These are phyloP conservation scores for Drosophila monieri DNA, from an alignment of 2,888 invertebrate species.

Conservation along the genomic window DNA sequence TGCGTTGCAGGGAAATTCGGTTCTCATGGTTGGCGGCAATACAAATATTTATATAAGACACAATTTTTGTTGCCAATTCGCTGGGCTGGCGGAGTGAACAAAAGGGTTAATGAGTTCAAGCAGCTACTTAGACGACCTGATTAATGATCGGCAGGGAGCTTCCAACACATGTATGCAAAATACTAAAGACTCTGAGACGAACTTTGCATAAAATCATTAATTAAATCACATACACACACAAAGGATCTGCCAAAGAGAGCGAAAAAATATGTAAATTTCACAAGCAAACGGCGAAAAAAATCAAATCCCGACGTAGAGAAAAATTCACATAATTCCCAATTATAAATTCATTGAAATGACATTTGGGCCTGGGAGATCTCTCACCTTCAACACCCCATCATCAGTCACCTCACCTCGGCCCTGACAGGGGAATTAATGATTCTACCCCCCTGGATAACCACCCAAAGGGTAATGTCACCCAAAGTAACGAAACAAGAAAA, in stretches of 20 bases:
- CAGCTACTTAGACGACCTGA: slow-evolving; percentile 68
- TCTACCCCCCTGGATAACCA: slow-evolving; percentile 29
- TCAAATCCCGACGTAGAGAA: slow-evolving; percentile 18
- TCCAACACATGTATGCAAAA: slow-evolving; percentile 60
- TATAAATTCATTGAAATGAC: slow-evolving; percentile 80
- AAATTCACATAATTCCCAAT: slow-evolving; percentile 66
- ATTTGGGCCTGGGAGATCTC: slow-evolving; percentile 62
- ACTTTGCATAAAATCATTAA: slow-evolving; percentile 81
- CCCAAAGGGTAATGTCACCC: slow-evolving; percentile 24
- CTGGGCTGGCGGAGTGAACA: slow-evolving; percentile 70
- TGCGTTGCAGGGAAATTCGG: slow-evolving; percentile 30
- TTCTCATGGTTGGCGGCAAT: slow-evolving; percentile 55
- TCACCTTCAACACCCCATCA: slow-evolving; percentile 55
- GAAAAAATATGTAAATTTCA: slow-evolving; percentile 64
- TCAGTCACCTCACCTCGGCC: slow-evolving; percentile 62
- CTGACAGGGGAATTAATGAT: slow-evolving; percentile 61
- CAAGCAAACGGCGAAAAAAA: slow-evolving; percentile 43
- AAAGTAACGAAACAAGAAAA: slow-evolving; percentile 11
- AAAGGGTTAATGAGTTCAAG: slow-evolving; percentile 82
- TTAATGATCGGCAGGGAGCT: slow-evolving; percentile 67
- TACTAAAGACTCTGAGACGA: slow-evolving; percentile 25
- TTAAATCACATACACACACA: slow-evolving; percentile 60
- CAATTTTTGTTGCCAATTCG: slow-evolving; percentile 62
- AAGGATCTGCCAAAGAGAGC: slow-evolving; percentile 41
- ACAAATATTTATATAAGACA: slow-evolving; percentile 75